Base-by-base conservation (phyloP, 2,113 vertebrate species). In the Protobothrops mucrosquamatus region DNA sequence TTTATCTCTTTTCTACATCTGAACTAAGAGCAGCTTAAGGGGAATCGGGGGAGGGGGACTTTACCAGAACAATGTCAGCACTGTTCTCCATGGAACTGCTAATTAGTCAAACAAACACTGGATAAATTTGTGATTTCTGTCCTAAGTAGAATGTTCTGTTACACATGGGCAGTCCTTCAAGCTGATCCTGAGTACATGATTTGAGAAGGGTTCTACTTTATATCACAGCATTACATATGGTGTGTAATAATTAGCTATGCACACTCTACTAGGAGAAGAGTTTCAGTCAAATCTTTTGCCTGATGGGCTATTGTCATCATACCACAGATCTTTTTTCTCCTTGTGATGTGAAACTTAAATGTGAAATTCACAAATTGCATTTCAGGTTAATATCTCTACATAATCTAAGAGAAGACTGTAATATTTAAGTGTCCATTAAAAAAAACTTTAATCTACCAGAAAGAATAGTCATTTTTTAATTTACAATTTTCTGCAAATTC, bases 371-470 rank as follows among this genome's bases (percentile, higher is more conserved):
- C 51, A 34, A 51, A 39, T 54, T 92, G 52, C 10, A 9, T 54
- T 54, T 52, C 85, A 61, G 22, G 54, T 87, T 26, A 15, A 9
- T 4, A 56, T 74, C 39, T 93, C 87, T 95, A 95, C 93, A 95
- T 91, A 94, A 96, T 94, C 91, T 18, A 85, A 94, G 61, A 90
- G 94, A 95, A 96, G 93, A 81, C 87, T 87, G 12, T 85, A 93
- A 87, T 86, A 89, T 93, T 92, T 0, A 0, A 92, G 18, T 43
- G 93, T 94, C 85, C 5, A 15, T 91, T 24, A 29, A 29, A 52
- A 64, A 64, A 52, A 23, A 3, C 26, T 23, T 91, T 74, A 9
- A 18, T 46, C 15, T 64, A n/a, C 12, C 81, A 86, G 52, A 12
- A 18, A 85, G 43, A 86, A n/a, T 86, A 57, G 57, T 57, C 39